These are phyloP conservation scores for Cancer borealis DNA, from an alignment of 2,888 invertebrate genomes.

Conservation along the genomic window DNA sequence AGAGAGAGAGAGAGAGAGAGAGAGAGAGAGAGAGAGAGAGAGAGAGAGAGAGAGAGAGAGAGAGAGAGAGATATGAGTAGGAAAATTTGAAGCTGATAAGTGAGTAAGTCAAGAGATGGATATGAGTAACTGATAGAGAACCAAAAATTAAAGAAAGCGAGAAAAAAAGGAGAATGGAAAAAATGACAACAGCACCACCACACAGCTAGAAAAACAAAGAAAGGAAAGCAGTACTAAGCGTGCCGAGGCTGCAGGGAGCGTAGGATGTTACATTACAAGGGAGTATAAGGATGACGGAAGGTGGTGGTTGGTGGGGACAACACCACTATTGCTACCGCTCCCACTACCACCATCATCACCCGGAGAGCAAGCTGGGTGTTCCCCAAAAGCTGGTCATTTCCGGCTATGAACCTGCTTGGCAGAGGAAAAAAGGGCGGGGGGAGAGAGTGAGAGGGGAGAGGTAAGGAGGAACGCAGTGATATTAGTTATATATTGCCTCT, in stretches of 20 bases:
- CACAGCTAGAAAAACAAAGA: neutral
- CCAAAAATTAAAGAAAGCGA: neutral
- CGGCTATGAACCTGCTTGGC: conserved; percentile 36
- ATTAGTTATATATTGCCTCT: too few species aligned
- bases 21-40: too few species aligned
- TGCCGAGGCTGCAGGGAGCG: neutral
- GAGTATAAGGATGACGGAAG: neutral
- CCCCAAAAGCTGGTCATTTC: conserved; percentile 34
- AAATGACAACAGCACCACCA: neutral
- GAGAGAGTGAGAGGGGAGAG: neutral
- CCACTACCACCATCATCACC: neutral
- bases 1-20: neutral
- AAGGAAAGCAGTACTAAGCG: neutral
- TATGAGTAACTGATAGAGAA: neutral
- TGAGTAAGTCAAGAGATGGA: neutral
- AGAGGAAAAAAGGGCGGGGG: neutral
- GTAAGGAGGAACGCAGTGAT: neutral
- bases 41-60: too few species aligned
- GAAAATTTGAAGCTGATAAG: neutral
- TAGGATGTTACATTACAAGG: neutral
- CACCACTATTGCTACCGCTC: neutral
- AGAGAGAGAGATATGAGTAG: too few species aligned
- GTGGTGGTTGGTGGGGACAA: neutral
- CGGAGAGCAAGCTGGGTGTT: neutral
- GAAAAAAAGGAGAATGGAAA: neutral